Evolutionary conservation across 2,113 vertebrate genomes (phyloP), one percentile per base, ranked within the genome.

Genomic region (Hyaena hyaena): DNA sequence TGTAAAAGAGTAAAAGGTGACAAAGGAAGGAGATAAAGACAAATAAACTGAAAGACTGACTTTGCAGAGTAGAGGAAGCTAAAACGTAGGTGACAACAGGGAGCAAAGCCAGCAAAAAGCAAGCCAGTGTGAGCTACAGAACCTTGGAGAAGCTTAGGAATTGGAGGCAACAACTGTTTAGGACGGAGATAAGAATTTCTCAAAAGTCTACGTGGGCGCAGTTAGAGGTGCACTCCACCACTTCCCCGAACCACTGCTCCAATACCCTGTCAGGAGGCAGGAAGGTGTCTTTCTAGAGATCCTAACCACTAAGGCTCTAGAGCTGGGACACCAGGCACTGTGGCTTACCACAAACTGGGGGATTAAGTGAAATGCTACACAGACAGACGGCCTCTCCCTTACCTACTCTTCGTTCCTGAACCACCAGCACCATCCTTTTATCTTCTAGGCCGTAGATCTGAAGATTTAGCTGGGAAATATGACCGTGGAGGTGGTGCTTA

Each of bases 11-110:
- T 48, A 84, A 84, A 93, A 87, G 80, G 28, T 45, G 55, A 55
- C 45, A 77, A 94, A 81, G 61, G 35, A 88, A 69, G 71, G 39
- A 65, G 53, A 95, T 26, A 96, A 92, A 95, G 76, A 90, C 53
- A 48, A 50, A 50, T 50, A 50, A 82, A 93, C 63, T 81, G 39
- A n/a, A 95, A 88, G 45, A 89, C 28, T 55, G 66, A 79, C 26
- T 31, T 77, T 61, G 14, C 23, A 45, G 82, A 80, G 68, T 55
- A 76, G 80, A 95, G n/a, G 45, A 86, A 61, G 81, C 11, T 74
- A 33, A 80, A 93, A 68, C 23, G 68, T 65, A 79, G 55, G 24
- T 12, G 28, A n/a, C 81, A 73, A 8, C 10, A 90, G 53, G 12
- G 7, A 82, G 61, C 31, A 90, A 77, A 89, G 23, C 8, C 65